These are phyloP conservation scores for Drosophila neoperkinsi DNA, from an alignment of 2,888 invertebrate species.

Conservation along the genomic window DNA sequence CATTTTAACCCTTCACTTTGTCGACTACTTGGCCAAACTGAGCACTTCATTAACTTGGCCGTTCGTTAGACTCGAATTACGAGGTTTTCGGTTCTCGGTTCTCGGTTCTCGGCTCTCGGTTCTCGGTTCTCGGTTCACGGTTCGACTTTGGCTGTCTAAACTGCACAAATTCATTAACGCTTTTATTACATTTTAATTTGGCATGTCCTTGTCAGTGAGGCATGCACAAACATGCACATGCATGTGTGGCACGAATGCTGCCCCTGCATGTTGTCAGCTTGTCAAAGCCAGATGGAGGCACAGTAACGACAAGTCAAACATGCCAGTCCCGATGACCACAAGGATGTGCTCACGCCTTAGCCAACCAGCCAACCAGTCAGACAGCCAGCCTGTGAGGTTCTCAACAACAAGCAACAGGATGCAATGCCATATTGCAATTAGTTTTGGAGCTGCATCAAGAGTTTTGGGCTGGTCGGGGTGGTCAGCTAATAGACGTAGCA, in stretches of 20 bases:
- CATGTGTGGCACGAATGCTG: slow-evolving; percentile 39
- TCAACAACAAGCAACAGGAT: slow-evolving; percentile 54
- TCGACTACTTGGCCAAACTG: slow-evolving; percentile 21
- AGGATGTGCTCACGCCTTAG: slow-evolving; percentile 33
- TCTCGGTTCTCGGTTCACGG: not conserved
- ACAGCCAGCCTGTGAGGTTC: not conserved
- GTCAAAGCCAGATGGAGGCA: slow-evolving; percentile 57
- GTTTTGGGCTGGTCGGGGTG: slow-evolving; percentile 53
- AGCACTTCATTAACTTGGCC: slow-evolving; percentile 64
- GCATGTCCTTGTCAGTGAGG: slow-evolving; percentile 74
- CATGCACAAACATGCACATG: slow-evolving; percentile 74
- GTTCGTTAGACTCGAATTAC: slow-evolving; percentile 16
- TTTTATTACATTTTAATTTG: slow-evolving; percentile 79
- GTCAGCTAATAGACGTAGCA: slow-evolving; percentile 64
- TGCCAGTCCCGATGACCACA: slow-evolving; percentile 58
- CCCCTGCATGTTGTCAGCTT: slow-evolving; percentile 61
- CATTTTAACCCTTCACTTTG: slow-evolving; percentile 31
- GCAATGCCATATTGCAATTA: slow-evolving; percentile 78
- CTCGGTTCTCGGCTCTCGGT: not conserved
- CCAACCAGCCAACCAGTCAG: not conserved
- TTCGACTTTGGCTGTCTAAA: slow-evolving; percentile 31
- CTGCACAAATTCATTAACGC: slow-evolving; percentile 73
- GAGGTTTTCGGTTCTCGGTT: not conserved
- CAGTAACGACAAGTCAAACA: slow-evolving; percentile 54
- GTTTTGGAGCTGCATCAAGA: slow-evolving; percentile 55